Evolutionary conservation across 92 coral and sea anemone species (phyloP).

Genomic region (Parazoanthus swiftii): DNA sequence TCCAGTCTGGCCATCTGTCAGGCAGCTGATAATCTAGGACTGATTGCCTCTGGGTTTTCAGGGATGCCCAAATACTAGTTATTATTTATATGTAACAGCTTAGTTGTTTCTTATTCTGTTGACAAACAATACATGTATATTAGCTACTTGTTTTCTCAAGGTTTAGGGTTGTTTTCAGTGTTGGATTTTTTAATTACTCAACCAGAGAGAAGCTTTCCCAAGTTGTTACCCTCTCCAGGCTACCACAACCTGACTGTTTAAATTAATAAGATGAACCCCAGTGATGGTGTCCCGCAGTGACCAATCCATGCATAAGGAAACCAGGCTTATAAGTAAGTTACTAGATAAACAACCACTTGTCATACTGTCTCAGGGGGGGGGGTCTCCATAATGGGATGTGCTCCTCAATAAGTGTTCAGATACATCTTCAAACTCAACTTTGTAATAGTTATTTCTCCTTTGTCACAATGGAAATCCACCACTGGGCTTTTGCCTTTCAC

Average conservation of each 20-base stretch:
- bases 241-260: background rate
- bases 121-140: too few species aligned
- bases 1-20: too few species aligned
- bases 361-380: background rate
- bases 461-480: slow-evolving; percentile 90
- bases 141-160: too few species aligned
- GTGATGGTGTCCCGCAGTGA: background rate
- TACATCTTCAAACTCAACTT: background rate
- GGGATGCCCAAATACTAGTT: too few species aligned
- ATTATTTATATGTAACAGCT: too few species aligned
- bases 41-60: too few species aligned
- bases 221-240: background rate
- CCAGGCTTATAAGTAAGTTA: too few species aligned
- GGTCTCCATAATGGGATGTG: background rate
- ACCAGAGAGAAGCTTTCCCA: background rate
- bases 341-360: background rate
- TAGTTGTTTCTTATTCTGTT: too few species aligned
- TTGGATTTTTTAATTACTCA: background rate
- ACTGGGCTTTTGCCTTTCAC: slow-evolving; percentile 69
- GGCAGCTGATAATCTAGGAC: too few species aligned
- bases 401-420: background rate
- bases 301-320: background rate
- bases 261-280: background rate
- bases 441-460: too few species aligned
- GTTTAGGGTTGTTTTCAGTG: too few species aligned